These are phyloP conservation scores for Sphaerophoria rueppellii DNA, from an alignment of 2,888 invertebrate species.

Conservation along the genomic window DNA sequence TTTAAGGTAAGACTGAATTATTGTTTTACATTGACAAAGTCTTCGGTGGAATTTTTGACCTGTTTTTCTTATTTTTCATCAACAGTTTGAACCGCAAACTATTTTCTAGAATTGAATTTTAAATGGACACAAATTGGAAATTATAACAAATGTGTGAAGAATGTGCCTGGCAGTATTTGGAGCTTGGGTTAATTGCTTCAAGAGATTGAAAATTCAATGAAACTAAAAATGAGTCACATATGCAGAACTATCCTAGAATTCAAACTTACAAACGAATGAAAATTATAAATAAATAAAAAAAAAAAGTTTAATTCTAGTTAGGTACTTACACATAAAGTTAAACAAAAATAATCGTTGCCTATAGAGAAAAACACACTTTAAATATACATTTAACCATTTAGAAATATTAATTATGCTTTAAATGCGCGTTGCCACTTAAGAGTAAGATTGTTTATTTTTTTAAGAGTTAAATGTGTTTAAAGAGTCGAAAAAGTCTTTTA, in stretches of 20 bases:
- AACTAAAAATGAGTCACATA: neutral
- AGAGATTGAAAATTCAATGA: no score
- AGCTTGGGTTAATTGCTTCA: no score
- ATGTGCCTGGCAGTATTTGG: no score
- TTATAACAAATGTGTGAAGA: no score
- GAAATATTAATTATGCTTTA: slow-evolving; percentile 7
- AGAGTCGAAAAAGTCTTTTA: slow-evolving; percentile 67
- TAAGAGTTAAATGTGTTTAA: slow-evolving; percentile 58
- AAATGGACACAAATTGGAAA: no score
- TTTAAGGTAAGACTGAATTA: no score
- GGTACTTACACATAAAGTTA: slow-evolving; percentile 38
- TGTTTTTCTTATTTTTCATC: no score
- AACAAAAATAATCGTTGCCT: slow-evolving; percentile 49
- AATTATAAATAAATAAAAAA: slow-evolving; percentile 8
- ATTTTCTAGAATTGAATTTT: no score
- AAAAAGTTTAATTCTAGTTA: slow-evolving; percentile 40
- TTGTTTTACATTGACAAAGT: no score
- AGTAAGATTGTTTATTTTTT: slow-evolving; percentile 55
- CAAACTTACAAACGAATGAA: slow-evolving; percentile 10
- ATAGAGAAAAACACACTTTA: slow-evolving; percentile 23
- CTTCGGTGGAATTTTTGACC: no score
- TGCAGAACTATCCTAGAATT: slow-evolving; percentile 35
- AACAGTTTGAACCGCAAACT: no score
- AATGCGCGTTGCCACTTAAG: slow-evolving; percentile 58
- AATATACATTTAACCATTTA: neutral